Base-by-base conservation (phyloP, 2,113 vertebrate genomes). In the Delphinapterus leucas region DNA sequence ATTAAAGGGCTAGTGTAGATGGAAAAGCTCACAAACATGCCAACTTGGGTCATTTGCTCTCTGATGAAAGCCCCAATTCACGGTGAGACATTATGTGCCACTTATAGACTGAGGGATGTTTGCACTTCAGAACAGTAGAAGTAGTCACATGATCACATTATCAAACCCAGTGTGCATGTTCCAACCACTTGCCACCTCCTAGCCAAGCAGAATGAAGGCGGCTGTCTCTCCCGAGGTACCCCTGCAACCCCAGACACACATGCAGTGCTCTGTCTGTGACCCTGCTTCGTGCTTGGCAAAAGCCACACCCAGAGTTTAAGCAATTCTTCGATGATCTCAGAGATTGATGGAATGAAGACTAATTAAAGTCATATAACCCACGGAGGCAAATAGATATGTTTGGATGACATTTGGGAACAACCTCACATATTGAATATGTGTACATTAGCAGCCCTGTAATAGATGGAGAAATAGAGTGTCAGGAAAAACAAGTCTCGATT, bases 21-120 rank as follows among this genome's bases (percentile, higher is more conserved):
- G 85, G 95, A 98, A 96, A 89, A 79, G 31, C 88, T 96, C 88
- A 93, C 71, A 96, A 97, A 94, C 25, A 87, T 20, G 85, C 41
- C 92, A 97, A 83, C 97, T 84, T 88, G 47, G 94, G 94, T 95
- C 82, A 98, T 83, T 12, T 94, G 67, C 71, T 94, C 28, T 80
- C 18, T 67, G 70, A 85, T 96, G 76, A 97, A 97, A 92, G 65
- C 28, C 26, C 53, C 76, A n/a, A 38, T 95, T 88, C 95, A 73
- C 81, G 94, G 36, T 80, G 84, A 96, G 95, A 93, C 38, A 70
- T 38, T 77, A 60, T 74, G 58, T 90, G 47, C 47, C 90, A 82
- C 61, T 97, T 90, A 77, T 0, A 15, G 77, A 41, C 65, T 90
- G 86, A n/a, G 41, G 80, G 53, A 88, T 49, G 87, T 80, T 96